phyloP scores from a whole-genome alignment of 1,140 invertebrate species.

The Atta cephalotes region DNA sequence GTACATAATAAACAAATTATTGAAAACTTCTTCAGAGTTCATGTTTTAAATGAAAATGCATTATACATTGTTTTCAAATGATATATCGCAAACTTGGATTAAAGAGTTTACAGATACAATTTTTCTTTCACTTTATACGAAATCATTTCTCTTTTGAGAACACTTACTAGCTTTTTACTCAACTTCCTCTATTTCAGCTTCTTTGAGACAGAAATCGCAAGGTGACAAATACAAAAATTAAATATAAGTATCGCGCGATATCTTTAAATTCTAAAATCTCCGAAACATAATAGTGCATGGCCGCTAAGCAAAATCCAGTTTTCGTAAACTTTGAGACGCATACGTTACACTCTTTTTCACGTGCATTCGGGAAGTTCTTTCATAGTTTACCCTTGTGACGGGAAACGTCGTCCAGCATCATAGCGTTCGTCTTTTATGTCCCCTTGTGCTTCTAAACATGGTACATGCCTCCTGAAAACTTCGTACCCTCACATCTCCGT shows the following conservation, averaged over 20 bases:
- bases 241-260: neutral
- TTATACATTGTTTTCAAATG: neutral
- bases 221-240: constrained; percentile 12
- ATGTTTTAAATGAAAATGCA: neutral
- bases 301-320: constrained; percentile 29
- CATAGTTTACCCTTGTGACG: constrained; percentile 40
- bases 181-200: neutral
- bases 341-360: constrained; percentile 40
- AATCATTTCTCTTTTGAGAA: constrained; percentile 21
- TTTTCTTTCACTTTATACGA: neutral
- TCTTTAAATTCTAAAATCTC: constrained; percentile 40
- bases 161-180: neutral
- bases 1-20: neutral
- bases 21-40: neutral
- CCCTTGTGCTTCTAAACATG: constrained; percentile 48
- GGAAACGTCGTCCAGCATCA: constrained; percentile 50
- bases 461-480: constrained; percentile 30
- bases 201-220: neutral
- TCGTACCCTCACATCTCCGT: constrained; percentile 32
- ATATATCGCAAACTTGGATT: constrained; percentile 11
- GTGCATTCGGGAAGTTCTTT: constrained; percentile 31
- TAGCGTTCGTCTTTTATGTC: constrained; percentile 49
- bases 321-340: constrained; percentile 35
- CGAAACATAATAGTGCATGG: constrained; percentile 3
- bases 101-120: neutral